Base-by-base conservation (phyloP, 2,888 invertebrate genomes). In the Entomobrya proxima region DNA sequence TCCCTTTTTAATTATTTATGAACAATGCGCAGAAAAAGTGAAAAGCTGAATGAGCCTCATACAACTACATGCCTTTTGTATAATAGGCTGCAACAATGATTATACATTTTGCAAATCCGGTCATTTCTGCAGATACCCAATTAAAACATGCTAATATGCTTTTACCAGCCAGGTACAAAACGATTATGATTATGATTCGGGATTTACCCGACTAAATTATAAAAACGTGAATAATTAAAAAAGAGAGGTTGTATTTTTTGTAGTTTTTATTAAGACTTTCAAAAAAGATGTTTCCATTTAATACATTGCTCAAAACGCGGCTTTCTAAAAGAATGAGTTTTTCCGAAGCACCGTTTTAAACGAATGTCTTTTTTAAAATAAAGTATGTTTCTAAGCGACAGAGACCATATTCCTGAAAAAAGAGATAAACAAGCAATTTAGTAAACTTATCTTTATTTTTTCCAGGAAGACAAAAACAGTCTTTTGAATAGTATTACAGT, bases 391-490 rank as follows among this genome's bases (percentile, higher is more conserved):
- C 94, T 55, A 95, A 91, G 86, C 95, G 92, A 7, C 93, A 93
- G 0, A 93, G 92, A 0, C 94, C 95, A 91, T 95, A 95, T 91
- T 95, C 95, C 95, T 95, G 91, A 0, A 69, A 81, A 37, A 52
- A 78, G 47, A 30, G 15, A 15, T 18, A 58, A 74, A 9, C 6
- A 47, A 24, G 24, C 27, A 7, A 24, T 67, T 32, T 4, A 61
- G 52, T 78, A 27, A n/a, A 3, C 24, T n/a, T n/a, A n/a, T n/a
- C n/a, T n/a, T n/a, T n/a, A n/a, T n/a, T n/a, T n/a, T n/a, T n/a
- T n/a, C n/a, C n/a, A n/a, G n/a, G n/a, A n/a, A n/a, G n/a, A n/a
- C n/a, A n/a, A n/a, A n/a, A n/a, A n/a, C n/a, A n/a, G n/a, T n/a
- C n/a, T n/a, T n/a, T n/a, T n/a, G n/a, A n/a, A n/a, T n/a, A n/a